A percentile compares a stretch with the other conserved stretches of the same genome.
Evolutionary conservation across 2,797 vertebrate species (phyloP).

Genomic region (Lagorchestes hirsutus): DNA sequence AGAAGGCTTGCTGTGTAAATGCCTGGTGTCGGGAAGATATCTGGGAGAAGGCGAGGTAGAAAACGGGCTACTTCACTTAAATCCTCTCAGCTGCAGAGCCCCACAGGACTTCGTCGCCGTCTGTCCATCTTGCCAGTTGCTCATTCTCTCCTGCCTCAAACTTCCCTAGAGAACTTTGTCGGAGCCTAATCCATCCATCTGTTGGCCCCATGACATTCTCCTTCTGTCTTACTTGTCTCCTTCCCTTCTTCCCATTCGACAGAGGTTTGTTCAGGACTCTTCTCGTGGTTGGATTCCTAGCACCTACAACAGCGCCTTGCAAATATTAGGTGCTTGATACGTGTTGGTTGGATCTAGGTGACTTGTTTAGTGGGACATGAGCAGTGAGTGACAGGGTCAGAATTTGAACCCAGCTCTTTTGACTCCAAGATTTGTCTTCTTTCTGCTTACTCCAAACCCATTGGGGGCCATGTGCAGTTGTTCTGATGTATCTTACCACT

Average conservation of each 20-base stretch:
- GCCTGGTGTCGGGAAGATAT: not conserved
- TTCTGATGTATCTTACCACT: too few relatives aligned
- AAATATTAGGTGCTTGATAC: not conserved
- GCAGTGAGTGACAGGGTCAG: not conserved
- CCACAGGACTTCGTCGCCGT: fast-evolving
- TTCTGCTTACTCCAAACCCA: not conserved
- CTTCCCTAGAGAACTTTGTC: not conserved
- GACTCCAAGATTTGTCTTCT: not conserved
- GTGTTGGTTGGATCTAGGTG: not conserved
- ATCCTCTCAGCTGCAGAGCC: not conserved
- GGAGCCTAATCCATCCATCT: too few relatives aligned
- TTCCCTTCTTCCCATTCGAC: not conserved
- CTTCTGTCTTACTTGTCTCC: not conserved
- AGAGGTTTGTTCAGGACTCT: not conserved
- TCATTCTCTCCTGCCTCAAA: not conserved
- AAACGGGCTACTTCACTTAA: not conserved
- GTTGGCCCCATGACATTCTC: not conserved
- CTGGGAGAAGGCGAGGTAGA: not conserved
- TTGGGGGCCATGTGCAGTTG: too few relatives aligned
- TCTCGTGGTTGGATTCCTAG: not conserved
- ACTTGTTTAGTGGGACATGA: not conserved
- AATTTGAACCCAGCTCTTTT: not conserved
- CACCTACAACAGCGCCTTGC: not conserved
- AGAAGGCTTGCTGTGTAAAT: not conserved
- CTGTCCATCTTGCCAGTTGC: not conserved